Evolutionary conservation across 1,140 invertebrate genomes (phyloP), one percentile per base, ranked within the genome.

Genomic region (Armadillidium nasatum): DNA sequence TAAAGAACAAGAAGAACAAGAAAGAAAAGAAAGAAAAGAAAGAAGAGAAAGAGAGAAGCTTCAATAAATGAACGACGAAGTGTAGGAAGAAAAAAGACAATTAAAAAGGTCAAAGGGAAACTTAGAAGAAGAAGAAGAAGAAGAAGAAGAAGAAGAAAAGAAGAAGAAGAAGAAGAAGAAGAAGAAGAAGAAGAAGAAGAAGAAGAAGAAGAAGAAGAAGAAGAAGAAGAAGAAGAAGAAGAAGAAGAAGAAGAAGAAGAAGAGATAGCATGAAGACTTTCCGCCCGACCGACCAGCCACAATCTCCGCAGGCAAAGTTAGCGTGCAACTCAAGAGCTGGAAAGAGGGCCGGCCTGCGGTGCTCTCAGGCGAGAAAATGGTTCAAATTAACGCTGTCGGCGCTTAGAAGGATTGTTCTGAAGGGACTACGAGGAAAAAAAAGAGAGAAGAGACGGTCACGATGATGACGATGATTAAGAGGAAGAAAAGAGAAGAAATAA

Each of bases 241-340:
- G 66, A 54, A 66, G 73, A 74, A 43, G 44, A 43, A 72, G 71
- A 72, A 43, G 44, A 43, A 72, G 71, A 72, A 43, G 44, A 43
- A 72, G 44, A 72, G 46, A 50, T 9, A 50, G 46, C 9, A 15
- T 10, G 46, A 50, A 50, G 46, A 9, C 46, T 50, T 50, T 50
- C 46, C 46, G 46, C 46, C 46, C 46, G 46, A 50, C 46, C 46
- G 46, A 50, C 46, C 46, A 50, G 46, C 46, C 46, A 50, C 46
- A 50, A 50, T 50, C 46, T 50, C 46, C 46, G 46, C 46, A 50
- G 46, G 46, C 50, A 13, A 60, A 60, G 50, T 60, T 60, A 60
- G 50, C 50, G 50, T 60, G 50, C 50, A 60, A 60, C 50, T 60
- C 50, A 60, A 60, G 50, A 60, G 50, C 50, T 60, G 50, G 50